Conservation (phyloP, 2,888 invertebrate species). For the Rhagophthalmus giganteus region DNA sequence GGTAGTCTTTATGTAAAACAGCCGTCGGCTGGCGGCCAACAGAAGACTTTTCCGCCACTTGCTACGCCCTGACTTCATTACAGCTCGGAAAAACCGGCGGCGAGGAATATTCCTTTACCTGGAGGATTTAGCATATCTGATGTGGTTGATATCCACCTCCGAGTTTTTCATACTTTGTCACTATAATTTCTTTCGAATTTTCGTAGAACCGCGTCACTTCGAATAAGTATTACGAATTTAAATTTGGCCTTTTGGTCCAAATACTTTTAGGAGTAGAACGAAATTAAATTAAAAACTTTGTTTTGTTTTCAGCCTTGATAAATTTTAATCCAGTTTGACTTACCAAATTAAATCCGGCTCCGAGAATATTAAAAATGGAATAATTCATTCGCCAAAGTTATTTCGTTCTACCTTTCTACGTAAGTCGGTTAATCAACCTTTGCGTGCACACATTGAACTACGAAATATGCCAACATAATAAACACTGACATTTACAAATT, state of each 20-base stretch:
- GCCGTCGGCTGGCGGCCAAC: constrained; percentile 32
- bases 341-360: constrained; percentile 28
- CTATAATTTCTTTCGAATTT: constrained; percentile 40
- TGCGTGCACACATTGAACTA: constrained; percentile 11
- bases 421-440: constrained; percentile 18
- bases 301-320: constrained; percentile 32
- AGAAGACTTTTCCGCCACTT: constrained; percentile 33
- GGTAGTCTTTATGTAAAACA: constrained; percentile 38
- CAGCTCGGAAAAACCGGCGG: constrained; percentile 33
- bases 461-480: neutral
- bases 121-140: constrained; percentile 43
- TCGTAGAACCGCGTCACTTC: constrained; percentile 12
- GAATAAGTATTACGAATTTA: constrained; percentile 39
- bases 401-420: constrained; percentile 18
- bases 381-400: constrained; percentile 23
- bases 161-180: constrained; percentile 42
- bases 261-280: constrained; percentile 27
- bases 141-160: constrained; percentile 37
- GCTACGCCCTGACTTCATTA: constrained; percentile 39
- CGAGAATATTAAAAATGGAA: constrained; percentile 28
- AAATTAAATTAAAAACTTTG: constrained; percentile 36
- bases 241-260: constrained; percentile 31
- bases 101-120: constrained; percentile 41
- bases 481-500: neutral
- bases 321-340: constrained; percentile 32